Evolutionary conservation across 2,113 vertebrate species (phyloP).

Genomic region (Prionailurus bengalensis): DNA sequence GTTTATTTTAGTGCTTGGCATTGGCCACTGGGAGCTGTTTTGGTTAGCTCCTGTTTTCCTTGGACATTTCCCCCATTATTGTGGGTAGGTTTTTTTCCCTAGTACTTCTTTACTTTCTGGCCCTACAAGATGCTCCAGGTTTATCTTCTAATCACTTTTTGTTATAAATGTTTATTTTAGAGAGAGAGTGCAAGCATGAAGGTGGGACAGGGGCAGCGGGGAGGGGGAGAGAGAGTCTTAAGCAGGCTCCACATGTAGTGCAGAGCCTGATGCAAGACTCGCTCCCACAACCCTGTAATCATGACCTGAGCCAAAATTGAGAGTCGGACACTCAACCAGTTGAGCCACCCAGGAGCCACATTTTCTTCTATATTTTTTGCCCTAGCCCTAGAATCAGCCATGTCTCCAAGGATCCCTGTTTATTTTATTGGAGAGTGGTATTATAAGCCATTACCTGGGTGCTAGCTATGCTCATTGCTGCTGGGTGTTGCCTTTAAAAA

Average conservation of each 20-base stretch:
- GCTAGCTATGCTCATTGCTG: background rate
- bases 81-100: too few species aligned
- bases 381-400: background rate
- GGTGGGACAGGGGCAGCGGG: too few species aligned
- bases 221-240: too few species aligned
- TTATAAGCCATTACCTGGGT: background rate
- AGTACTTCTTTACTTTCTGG: background rate
- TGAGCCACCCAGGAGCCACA: too few species aligned
- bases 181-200: too few species aligned
- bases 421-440: background rate
- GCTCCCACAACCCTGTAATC: too few species aligned
- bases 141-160: background rate
- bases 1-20: constrained; percentile 18
- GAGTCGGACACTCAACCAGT: too few species aligned
- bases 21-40: background rate
- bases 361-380: background rate
- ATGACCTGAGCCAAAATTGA: too few species aligned
- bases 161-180: too few species aligned
- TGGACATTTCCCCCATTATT: background rate
- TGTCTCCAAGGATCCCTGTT: background rate
- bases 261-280: too few species aligned
- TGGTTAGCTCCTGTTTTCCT: background rate
- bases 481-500: background rate
- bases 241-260: too few species aligned
- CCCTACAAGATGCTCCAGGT: background rate